Evolutionary conservation across 2,888 invertebrate species (phyloP).

Genomic region (Scelioninae gen. 1): DNA sequence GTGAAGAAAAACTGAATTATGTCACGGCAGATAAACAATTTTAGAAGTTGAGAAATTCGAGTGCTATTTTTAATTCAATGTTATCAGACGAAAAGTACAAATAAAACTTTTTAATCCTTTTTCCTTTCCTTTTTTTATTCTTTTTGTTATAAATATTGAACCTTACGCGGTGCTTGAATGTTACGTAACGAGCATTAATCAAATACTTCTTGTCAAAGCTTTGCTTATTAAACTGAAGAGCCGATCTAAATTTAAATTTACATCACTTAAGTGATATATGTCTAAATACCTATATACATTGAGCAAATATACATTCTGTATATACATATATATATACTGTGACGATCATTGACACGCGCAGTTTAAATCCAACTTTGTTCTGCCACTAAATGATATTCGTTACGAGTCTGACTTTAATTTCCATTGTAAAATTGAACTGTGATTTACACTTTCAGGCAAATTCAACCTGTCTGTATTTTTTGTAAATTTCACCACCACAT

Average conservation of each 20-base stretch:
- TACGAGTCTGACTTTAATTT: slow-evolving; percentile 10
- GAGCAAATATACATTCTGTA: neutral
- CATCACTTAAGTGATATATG: slow-evolving; percentile 30
- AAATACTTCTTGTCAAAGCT: slow-evolving; percentile 45
- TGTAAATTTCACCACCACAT: too few species aligned
- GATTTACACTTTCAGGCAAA: too few species aligned
- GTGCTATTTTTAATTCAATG: too few species aligned
- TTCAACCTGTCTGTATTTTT: too few species aligned
- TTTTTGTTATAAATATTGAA: slow-evolving; percentile 1
- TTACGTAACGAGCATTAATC: slow-evolving; percentile 51
- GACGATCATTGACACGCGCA: slow-evolving; percentile 46
- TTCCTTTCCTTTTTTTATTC: neutral
- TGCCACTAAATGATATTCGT: neutral
- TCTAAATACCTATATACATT: slow-evolving; percentile 24
- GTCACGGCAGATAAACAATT: neutral
- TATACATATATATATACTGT: too few species aligned
- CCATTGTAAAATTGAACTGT: neutral
- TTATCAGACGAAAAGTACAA: too few species aligned
- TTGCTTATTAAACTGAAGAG: slow-evolving; percentile 50
- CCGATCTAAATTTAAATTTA: slow-evolving; percentile 52
- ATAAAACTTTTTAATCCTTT: too few species aligned
- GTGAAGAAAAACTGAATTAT: too few species aligned
- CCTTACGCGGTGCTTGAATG: slow-evolving; percentile 5
- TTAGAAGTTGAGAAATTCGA: neutral
- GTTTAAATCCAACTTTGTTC: slow-evolving; percentile 12